Percentiles rank a stretch among this genome's conserved stretches.
Conservation (phyloP, 1,140 invertebrate genomes). For the Zaprionus lachaisei region DNA sequence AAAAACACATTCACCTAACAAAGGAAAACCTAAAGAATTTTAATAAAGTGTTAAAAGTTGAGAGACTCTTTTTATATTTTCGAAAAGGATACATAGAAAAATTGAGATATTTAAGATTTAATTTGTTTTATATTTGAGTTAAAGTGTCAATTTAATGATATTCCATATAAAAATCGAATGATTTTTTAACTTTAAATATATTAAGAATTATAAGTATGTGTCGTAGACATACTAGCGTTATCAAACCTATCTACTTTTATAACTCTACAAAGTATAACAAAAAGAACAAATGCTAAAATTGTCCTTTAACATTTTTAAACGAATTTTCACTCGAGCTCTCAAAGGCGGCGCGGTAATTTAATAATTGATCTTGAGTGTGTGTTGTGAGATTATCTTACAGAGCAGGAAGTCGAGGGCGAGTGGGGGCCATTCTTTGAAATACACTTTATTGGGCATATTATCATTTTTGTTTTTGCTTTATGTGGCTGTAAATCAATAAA, state of each 20-base stretch:
- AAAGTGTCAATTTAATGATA: background rate
- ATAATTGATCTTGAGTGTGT: constrained; percentile 6
- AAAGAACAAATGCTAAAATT: background rate
- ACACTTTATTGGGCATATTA: constrained; percentile 10
- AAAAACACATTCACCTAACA: no score
- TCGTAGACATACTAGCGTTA: background rate
- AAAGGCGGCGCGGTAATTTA: background rate
- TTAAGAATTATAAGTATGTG: no score
- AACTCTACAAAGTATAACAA: background rate
- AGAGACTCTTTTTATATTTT: no score
- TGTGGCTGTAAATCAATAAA: constrained; percentile 54
- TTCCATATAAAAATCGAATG: no score
- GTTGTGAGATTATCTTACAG: constrained; percentile 29
- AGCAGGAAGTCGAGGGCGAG: constrained; percentile 25
- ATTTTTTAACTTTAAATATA: no score
- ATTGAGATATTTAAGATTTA: no score
- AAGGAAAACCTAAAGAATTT: no score
- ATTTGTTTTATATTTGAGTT: no score
- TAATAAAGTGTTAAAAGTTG: no score
- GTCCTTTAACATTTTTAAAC: background rate
- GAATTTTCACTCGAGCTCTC: background rate
- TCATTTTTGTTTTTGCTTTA: background rate
- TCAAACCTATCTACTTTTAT: background rate
- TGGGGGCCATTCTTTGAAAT: background rate
- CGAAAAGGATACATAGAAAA: no score